Conservation (phyloP, 2,113 vertebrate species). For the Leptobrachium leishanense region DNA sequence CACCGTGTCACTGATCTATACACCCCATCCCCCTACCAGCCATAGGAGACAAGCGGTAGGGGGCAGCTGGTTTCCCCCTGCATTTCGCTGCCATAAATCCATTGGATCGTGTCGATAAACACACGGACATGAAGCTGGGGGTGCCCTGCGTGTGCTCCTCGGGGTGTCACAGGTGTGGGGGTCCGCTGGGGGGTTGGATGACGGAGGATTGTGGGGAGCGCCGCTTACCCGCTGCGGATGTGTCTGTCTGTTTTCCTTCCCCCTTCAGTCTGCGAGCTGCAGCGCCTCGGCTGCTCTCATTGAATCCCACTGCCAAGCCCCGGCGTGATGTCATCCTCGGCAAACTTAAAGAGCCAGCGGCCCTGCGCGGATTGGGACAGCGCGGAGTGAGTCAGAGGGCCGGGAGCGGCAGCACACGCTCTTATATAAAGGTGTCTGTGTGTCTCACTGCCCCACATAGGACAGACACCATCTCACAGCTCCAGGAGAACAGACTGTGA, state of each 20-base stretch:
- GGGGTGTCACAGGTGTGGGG: conserved; percentile 11
- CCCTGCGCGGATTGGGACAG: conserved; percentile 25
- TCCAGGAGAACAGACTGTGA: too few relatives aligned
- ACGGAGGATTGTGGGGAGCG: conserved; percentile 35
- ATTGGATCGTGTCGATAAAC: conserved; percentile 3
- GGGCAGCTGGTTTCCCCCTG: conserved; percentile 24
- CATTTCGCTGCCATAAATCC: conserved; percentile 12
- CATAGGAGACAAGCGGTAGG: conserved; percentile 21
- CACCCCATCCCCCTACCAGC: background rate
- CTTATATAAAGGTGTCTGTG: background rate
- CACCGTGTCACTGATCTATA: background rate
- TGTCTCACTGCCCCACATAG: too few relatives aligned
- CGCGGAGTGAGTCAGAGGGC: background rate
- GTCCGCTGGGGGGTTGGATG: conserved; percentile 16
- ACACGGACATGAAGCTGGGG: background rate
- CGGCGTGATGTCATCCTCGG: conserved; percentile 41
- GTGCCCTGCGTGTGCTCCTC: conserved; percentile 26
- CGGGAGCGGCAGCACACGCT: background rate
- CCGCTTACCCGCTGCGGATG: conserved; percentile 36
- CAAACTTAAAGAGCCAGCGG: conserved; percentile 46
- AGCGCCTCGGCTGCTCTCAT: conserved; percentile 37
- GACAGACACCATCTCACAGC: too few relatives aligned
- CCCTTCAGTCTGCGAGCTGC: conserved; percentile 44
- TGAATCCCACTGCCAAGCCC: conserved; percentile 42
- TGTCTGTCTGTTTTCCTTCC: conserved; percentile 38